Conservation (phyloP, 2,797 vertebrate genomes). For the Enteromius unitaeniatus region DNA sequence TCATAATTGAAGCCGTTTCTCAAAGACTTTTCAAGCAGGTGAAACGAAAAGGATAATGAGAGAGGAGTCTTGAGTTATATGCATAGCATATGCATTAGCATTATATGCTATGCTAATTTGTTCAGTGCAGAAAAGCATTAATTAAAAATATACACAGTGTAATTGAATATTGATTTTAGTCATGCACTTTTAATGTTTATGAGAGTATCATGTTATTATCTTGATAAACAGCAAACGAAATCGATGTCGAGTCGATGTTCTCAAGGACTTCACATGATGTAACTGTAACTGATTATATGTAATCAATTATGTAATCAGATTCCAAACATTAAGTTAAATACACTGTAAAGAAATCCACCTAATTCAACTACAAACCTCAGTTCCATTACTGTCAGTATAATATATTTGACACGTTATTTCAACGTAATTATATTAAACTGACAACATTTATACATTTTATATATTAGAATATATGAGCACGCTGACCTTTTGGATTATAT, state of each 20-base stretch:
- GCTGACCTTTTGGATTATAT: too few species aligned
- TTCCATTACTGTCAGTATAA: too few species aligned
- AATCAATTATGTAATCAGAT: not conserved
- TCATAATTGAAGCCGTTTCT: not conserved
- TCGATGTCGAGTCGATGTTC: not conserved
- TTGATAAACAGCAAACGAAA: not conserved
- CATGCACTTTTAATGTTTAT: not conserved
- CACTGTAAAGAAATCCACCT: not conserved
- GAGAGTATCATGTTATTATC: not conserved
- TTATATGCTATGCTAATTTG: not conserved
- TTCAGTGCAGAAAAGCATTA: not conserved
- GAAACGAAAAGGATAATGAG: too few species aligned
- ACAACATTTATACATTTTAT: too few species aligned
- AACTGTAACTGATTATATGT: not conserved
- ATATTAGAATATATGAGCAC: too few species aligned
- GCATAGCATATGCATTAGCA: too few species aligned
- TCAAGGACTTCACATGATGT: not conserved
- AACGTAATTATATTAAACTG: too few species aligned
- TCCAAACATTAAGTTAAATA: not conserved
- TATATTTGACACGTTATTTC: too few species aligned
- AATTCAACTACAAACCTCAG: not conserved
- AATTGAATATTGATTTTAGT: not conserved
- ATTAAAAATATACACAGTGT: not conserved
- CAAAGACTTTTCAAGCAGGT: not conserved
- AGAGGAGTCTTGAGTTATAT: not conserved